Conservation (phyloP, 2,113 vertebrate species). For the Chionomys nivalis region DNA sequence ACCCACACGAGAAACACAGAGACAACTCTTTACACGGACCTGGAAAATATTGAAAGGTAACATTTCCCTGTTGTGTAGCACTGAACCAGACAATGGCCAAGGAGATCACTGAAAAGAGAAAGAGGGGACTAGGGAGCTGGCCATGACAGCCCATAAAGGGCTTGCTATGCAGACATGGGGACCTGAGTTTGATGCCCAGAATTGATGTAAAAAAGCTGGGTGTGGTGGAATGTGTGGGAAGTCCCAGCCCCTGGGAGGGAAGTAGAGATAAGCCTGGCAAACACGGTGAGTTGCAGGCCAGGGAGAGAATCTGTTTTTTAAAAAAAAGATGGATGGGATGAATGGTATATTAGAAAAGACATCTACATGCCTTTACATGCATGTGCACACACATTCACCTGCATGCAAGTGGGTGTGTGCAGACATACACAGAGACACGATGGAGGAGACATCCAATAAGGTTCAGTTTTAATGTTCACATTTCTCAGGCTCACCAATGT, state of each 20-base stretch:
- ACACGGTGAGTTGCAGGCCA: neutral
- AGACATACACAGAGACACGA: neutral
- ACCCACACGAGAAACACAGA: neutral
- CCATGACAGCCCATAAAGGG: neutral
- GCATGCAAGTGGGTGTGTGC: neutral
- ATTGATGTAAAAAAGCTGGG: neutral
- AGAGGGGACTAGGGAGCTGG: neutral
- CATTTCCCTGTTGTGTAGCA: neutral
- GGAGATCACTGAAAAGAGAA: neutral
- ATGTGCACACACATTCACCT: too few relatives aligned
- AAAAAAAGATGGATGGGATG: neutral
- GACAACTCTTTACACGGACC: neutral
- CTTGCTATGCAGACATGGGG: neutral
- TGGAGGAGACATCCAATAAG: neutral
- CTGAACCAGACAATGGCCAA: neutral
- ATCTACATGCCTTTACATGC: too few relatives aligned
- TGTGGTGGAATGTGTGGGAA: neutral
- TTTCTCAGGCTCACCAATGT: neutral
- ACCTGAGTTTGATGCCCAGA: neutral
- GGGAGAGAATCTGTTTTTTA: neutral
- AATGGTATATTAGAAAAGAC: neutral
- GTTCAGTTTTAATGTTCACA: neutral
- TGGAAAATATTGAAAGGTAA: slow-evolving; percentile 10
- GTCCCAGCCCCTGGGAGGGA: neutral
- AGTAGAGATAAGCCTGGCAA: too few relatives aligned